These are phyloP conservation scores for Calliopsis andreniformis DNA, from an alignment of 1,140 invertebrate genomes.

Conservation along the genomic window DNA sequence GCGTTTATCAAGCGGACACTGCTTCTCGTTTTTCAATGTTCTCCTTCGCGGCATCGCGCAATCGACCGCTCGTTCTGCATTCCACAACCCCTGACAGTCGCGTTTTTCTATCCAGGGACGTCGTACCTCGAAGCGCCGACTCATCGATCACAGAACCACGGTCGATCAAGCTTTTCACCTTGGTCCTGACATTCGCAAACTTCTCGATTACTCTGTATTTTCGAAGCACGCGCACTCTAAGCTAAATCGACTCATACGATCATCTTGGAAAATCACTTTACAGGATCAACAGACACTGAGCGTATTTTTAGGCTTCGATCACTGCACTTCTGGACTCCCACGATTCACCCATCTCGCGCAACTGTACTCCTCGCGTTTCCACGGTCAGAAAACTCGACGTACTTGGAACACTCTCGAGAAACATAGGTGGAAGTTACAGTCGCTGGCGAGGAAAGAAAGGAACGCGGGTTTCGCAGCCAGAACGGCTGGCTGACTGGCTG, in stretches of 20 bases:
- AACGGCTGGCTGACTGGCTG: constrained; percentile 16
- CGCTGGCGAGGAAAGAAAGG: too few relatives aligned
- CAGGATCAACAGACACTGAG: not conserved
- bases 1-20: constrained; percentile 52
- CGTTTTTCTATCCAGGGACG: not conserved
- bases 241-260: not conserved
- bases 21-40: constrained; percentile 44
- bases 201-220: not conserved
- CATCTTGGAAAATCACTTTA: not conserved
- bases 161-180: not conserved
- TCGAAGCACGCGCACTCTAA: not conserved
- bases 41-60: not conserved
- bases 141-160: not conserved
- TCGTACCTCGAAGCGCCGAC: constrained; percentile 3
- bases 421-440: not conserved
- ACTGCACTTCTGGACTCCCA: not conserved
- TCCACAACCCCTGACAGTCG: not conserved
- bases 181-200: not conserved
- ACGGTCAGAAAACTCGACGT: not conserved
- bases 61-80: constrained; percentile 35
- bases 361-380: not conserved
- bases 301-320: not conserved
- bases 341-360: constrained; percentile 5
- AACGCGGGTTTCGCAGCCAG: too few relatives aligned
- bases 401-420: not conserved